These are phyloP conservation scores for Microcaecilia unicolor DNA, from an alignment of 2,797 vertebrate genomes.

Conservation along the genomic window DNA sequence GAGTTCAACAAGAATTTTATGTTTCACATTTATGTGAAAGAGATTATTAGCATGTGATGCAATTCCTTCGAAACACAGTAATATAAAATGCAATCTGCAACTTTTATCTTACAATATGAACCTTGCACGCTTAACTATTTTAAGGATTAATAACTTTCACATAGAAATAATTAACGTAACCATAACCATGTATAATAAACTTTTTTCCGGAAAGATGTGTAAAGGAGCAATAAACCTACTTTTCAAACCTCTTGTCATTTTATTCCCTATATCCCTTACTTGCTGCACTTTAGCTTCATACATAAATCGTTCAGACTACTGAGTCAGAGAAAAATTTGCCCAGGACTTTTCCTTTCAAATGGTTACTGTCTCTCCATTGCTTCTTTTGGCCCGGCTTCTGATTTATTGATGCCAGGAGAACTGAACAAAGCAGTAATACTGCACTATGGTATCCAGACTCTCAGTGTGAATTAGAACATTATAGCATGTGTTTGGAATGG, in stretches of 20 bases:
- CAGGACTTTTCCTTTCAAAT: conserved; percentile 39
- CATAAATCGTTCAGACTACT: conserved; percentile 56
- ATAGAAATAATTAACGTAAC: too few species aligned
- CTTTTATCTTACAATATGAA: too few species aligned
- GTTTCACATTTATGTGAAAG: too few species aligned
- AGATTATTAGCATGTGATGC: too few species aligned
- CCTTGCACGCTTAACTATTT: too few species aligned
- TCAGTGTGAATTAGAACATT: conserved; percentile 52
- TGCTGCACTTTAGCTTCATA: conserved; percentile 26
- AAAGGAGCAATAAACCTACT: conserved; percentile 21
- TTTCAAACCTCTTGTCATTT: conserved; percentile 19
- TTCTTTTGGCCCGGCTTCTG: conserved; percentile 47
- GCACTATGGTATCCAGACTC: conserved; percentile 47
- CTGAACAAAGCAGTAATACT: conserved; percentile 53
- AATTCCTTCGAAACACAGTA: too few species aligned
- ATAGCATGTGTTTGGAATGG: conserved; percentile 48
- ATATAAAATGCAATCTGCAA: too few species aligned
- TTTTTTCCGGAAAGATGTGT: conserved; percentile 28
- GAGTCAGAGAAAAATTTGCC: conserved; percentile 46
- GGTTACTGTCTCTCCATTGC: conserved; percentile 30
- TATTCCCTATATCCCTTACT: conserved; percentile 38
- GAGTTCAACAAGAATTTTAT: too few species aligned
- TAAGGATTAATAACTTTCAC: too few species aligned
- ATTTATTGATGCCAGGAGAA: conserved; percentile 65
- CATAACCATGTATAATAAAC: too few species aligned